phyloP scores from a whole-genome alignment of 2,888 invertebrate species.

The Dryomyza anilis region DNA sequence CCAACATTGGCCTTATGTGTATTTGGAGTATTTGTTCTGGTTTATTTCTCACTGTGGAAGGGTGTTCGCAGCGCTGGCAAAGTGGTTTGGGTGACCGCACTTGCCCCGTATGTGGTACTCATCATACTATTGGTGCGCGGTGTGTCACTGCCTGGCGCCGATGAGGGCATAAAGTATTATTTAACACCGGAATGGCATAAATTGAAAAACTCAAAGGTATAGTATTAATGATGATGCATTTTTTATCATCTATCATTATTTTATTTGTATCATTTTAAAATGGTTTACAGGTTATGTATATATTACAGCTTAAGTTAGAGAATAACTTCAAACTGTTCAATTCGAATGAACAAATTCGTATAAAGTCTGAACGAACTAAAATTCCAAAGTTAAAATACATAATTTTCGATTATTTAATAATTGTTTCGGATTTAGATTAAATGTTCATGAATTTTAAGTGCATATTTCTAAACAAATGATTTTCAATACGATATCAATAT shows the following conservation, averaged over 20 bases:
- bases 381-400: too few species aligned
- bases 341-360: too few species aligned
- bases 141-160: constrained; percentile 83
- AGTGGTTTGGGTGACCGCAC: constrained; percentile 95
- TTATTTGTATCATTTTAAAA: neutral
- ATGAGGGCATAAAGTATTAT: constrained; percentile 85
- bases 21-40: constrained; percentile 87
- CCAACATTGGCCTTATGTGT: constrained; percentile 88
- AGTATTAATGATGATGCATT: constrained; percentile 22
- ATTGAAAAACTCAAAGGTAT: constrained; percentile 75
- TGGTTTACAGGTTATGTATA: too few species aligned
- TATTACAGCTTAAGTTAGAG: too few species aligned
- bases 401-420: too few species aligned
- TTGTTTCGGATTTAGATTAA: too few species aligned
- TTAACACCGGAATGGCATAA: constrained; percentile 89
- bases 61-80: constrained; percentile 92
- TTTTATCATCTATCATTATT: constrained; percentile 2
- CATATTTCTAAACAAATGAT: too few species aligned
- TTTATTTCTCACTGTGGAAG: constrained; percentile 97
- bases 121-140: constrained; percentile 83
- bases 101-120: constrained; percentile 89
- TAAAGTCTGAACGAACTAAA: too few species aligned
- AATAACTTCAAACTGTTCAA: too few species aligned
- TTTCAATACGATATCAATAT: too few species aligned
- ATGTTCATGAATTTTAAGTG: too few species aligned